Evolutionary conservation across 2,797 vertebrate genomes (phyloP).

Genomic region (Anguilla marmorata): DNA sequence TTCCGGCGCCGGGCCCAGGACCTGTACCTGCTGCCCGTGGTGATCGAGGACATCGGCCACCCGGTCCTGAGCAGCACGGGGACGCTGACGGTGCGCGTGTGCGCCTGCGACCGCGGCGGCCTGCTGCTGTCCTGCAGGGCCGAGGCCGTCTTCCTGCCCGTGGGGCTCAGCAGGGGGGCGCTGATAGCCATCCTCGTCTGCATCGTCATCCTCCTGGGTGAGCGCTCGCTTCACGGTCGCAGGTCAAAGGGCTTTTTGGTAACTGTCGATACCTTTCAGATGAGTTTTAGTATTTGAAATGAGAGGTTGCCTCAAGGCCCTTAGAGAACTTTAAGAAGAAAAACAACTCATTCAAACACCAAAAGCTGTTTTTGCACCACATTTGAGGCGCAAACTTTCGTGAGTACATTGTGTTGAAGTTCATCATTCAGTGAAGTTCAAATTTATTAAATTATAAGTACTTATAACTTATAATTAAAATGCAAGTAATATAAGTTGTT

Average conservation of each 20-base stretch:
- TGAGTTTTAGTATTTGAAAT: background rate
- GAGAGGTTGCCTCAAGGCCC: background rate
- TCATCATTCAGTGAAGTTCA: too few relatives aligned
- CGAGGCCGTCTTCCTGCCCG: slow-evolving; percentile 83
- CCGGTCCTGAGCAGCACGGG: slow-evolving; percentile 90
- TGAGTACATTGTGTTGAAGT: background rate
- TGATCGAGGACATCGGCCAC: slow-evolving; percentile 89
- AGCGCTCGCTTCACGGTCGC: slow-evolving; percentile 51
- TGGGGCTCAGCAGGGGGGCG: slow-evolving; percentile 87
- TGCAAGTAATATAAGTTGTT: background rate
- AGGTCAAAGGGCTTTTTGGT: background rate
- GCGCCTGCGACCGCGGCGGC: slow-evolving; percentile 80
- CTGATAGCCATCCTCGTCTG: slow-evolving; percentile 86
- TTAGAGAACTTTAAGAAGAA: background rate
- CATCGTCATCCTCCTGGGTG: slow-evolving; percentile 85
- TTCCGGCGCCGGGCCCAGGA: slow-evolving; percentile 80
- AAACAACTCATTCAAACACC: background rate
- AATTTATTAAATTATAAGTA: too few relatives aligned
- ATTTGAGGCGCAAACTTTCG: background rate
- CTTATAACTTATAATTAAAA: background rate
- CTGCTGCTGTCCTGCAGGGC: slow-evolving; percentile 81
- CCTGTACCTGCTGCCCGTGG: slow-evolving; percentile 79
- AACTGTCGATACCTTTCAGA: background rate
- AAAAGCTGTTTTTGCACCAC: background rate
- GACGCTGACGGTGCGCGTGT: slow-evolving; percentile 87